Base-by-base conservation (phyloP, 2,113 vertebrate species). In the Poeciliopsis retropinna region DNA sequence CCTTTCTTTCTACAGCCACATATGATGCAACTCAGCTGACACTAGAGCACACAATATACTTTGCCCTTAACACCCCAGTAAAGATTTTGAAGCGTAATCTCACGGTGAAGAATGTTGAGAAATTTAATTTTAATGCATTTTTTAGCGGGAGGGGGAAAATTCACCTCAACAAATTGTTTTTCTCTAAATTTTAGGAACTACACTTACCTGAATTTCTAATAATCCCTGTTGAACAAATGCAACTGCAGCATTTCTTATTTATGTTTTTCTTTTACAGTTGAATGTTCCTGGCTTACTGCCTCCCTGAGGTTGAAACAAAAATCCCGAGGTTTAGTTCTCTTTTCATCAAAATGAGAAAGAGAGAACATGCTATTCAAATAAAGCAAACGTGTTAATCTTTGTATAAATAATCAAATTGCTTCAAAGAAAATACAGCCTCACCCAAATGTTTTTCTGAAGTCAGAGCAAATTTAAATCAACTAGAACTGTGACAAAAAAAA, bases 1-100 rank as follows among this genome's bases (percentile, higher is more conserved):
- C 31, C 73, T 68, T 61, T 70, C 70, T 72, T 14, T 17, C 29
- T 41, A 67, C 64, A 47, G 15, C 8, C 19, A 10, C n/a, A 71
- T 31, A 30, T 41, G 31, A 60, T 29, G 30, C n/a, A 31, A 67
- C 27, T 54, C 31, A 61, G 25, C 29, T 30, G 31, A 34, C 67
- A 72, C 32, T 28, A 65, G 28, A 67, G 44, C 37, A 61, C 7
- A 22, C 25, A 34, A 13, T 65, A 29, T 68, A 34, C 32, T 15
- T 32, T 10, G 22, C 30, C 51, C 19, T 15, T 57, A 25, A 57
- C 31, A 57, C 51, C 51, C 25, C 25, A 25, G 51, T 57, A 10
- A 57, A 25, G 22, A 10, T 9, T 57, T 57, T 57, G 44, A 47
- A 47, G 44, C 51, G 3, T 57, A n/a, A n/a, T n/a, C 25, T 25